Base-by-base conservation (phyloP, 2,888 invertebrate genomes). In the Blastobasis adustella region DNA sequence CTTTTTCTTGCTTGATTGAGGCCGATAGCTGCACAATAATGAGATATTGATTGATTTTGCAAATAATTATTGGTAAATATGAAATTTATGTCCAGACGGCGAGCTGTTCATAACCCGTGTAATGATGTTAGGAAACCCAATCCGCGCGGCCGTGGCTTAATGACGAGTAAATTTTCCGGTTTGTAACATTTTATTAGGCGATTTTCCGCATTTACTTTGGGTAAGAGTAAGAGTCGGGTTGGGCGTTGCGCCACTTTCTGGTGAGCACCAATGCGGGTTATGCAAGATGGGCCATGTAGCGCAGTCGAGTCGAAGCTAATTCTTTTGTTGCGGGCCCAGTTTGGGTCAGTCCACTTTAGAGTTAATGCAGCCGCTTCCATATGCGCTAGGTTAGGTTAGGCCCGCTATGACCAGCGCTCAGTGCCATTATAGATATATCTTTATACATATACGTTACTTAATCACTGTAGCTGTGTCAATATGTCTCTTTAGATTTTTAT, bases 201-300 rank as follows among this genome's bases (percentile, higher is more conserved):
- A 68, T 76, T 81, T 76, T 69, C 76, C 66, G 75, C 78, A 75
- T 77, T 77, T 73, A 67, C 67, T 76, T 79, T 78, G 60, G 71
- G 76, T 71, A 76, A 81, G 67, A 70, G 78, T 76, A 23, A 23
- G 23, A 23, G 67, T 73, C 74, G 65, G 60, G 61, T 23, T 23
- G 23, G 23, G 65, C 79, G 76, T 68, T 61, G 70, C 76, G 76
- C 78, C 60, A 55, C 65, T 59, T 62, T n/a, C 56, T 61, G 52
- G 54, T 41, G 54, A 51, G 49, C 52, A 51, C 50, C 54, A 53
- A 45, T 42, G 42, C 42, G 9, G 43, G 60, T 79, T 79, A 76
- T 71, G 77, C 69, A 80, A 81, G 66, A 62, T 63, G 60, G 64
- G 68, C 58, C 46, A 50, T 46, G 41, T 9, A 40, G 10, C 37